These are phyloP conservation scores for Bombylius discolor DNA, from an alignment of 2,888 invertebrate species.

Conservation along the genomic window DNA sequence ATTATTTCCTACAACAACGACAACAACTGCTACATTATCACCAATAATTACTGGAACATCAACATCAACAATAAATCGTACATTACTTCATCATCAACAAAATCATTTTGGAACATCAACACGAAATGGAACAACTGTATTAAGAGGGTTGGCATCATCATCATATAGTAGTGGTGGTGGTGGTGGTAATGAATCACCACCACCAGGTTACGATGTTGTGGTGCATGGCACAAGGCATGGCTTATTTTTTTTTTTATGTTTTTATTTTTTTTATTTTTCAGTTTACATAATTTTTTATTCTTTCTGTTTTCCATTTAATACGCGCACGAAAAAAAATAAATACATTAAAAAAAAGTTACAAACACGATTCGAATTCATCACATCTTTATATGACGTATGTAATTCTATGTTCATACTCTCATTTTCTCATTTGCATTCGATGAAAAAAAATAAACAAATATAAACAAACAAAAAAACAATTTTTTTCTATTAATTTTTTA, in stretches of 20 bases:
- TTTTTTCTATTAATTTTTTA: too few species aligned
- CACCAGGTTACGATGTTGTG: slow-evolving; percentile 38
- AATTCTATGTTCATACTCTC: too few species aligned
- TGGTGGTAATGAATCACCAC: slow-evolving; percentile 31
- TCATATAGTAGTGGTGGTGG: slow-evolving; percentile 22
- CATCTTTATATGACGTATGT: too few species aligned
- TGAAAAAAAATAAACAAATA: too few species aligned
- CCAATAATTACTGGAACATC: slow-evolving; percentile 29
- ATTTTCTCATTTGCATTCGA: too few species aligned
- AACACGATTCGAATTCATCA: too few species aligned
- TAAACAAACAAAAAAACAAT: too few species aligned
- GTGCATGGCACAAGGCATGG: slow-evolving; percentile 41
- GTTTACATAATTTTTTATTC: background rate
- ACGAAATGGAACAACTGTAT: slow-evolving; percentile 30
- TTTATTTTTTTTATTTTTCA: background rate
- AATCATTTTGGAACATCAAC: slow-evolving; percentile 21
- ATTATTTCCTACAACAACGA: slow-evolving; percentile 31
- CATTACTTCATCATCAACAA: slow-evolving; percentile 35
- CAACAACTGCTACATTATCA: slow-evolving; percentile 32
- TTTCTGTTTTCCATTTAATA: background rate
- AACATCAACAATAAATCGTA: slow-evolving; percentile 32
- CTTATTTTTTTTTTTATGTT: slow-evolving; percentile 19
- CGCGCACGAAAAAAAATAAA: background rate
- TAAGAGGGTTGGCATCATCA: slow-evolving; percentile 34
- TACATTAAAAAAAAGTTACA: background rate